Conservation (phyloP, 1,140 invertebrate genomes). For the Stegodyphus dumicola region DNA sequence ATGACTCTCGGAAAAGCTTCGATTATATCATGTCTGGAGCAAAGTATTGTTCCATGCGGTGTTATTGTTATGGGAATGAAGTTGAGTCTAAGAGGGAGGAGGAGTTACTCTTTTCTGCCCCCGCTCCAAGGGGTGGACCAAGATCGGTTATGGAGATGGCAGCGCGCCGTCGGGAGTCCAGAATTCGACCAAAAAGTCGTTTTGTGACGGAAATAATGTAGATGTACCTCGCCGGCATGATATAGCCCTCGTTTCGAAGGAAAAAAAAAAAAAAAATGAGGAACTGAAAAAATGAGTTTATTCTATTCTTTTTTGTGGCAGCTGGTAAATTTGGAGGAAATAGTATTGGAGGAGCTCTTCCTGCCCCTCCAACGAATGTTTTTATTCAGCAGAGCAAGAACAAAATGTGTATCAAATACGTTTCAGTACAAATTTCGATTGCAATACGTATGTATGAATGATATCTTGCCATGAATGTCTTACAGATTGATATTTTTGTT, state of each 20-base stretch:
- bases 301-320: constrained; percentile 33
- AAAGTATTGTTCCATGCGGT: constrained; percentile 11
- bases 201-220: constrained; percentile 60
- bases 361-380: not conserved
- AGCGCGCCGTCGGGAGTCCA: constrained; percentile 41
- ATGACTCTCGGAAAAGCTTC: too few species aligned
- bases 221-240: constrained; percentile 33
- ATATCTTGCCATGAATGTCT: too few species aligned
- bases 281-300: not conserved
- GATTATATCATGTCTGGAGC: constrained; percentile 7
- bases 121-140: constrained; percentile 10
- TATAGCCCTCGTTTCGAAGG: not conserved
- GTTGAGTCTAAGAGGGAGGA: not conserved
- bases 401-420: too few species aligned
- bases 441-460: too few species aligned
- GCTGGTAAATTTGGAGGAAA: constrained; percentile 49
- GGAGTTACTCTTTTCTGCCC: not conserved
- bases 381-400: too few species aligned
- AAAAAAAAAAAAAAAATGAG: constrained; percentile 17
- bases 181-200: constrained; percentile 59
- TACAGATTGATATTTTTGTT: too few species aligned
- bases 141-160: constrained; percentile 31
- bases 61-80: constrained; percentile 28
- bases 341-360: constrained; percentile 29
- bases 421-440: too few species aligned